These are phyloP conservation scores for Entelurus aequoreus DNA, from an alignment of 2,113 vertebrate genomes.

Conservation along the genomic window DNA sequence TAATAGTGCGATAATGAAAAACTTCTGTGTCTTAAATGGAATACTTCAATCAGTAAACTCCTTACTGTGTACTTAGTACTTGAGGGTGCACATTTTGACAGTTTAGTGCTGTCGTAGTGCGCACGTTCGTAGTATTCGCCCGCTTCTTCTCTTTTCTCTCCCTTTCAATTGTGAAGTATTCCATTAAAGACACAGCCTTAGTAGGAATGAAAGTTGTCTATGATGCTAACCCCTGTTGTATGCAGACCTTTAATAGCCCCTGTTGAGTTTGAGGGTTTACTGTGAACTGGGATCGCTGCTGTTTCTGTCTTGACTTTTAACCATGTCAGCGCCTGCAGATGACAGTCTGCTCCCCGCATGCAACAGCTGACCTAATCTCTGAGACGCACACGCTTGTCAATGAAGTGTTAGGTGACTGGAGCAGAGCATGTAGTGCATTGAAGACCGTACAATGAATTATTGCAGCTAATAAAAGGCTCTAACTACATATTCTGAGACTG, in stretches of 20 bases:
- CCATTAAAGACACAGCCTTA: too few species aligned
- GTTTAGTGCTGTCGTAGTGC: too few species aligned
- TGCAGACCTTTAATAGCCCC: background rate
- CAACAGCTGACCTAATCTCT: constrained; percentile 33
- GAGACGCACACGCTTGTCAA: constrained; percentile 59
- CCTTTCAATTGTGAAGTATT: too few species aligned
- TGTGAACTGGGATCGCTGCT: background rate
- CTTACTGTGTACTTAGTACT: too few species aligned
- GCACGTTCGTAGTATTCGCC: too few species aligned
- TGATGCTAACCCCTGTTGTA: background rate
- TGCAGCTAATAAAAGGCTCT: constrained; percentile 65
- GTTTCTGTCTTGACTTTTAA: constrained; percentile 24
- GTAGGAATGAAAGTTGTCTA: background rate
- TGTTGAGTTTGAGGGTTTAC: background rate
- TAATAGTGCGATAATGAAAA: too few species aligned
- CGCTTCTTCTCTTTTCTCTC: too few species aligned
- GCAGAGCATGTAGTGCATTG: constrained; percentile 20
- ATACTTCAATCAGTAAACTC: too few species aligned
- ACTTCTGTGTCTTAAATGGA: too few species aligned
- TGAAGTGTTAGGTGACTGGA: constrained; percentile 61
- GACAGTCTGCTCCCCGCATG: constrained; percentile 2
- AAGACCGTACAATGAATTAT: constrained; percentile 34
- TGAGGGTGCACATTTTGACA: too few species aligned
- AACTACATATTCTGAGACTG: constrained; percentile 24
- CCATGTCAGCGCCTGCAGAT: constrained; percentile 1